phyloP scores from a whole-genome alignment of 2,113 vertebrate genomes.

The Ciconia boyciana region DNA sequence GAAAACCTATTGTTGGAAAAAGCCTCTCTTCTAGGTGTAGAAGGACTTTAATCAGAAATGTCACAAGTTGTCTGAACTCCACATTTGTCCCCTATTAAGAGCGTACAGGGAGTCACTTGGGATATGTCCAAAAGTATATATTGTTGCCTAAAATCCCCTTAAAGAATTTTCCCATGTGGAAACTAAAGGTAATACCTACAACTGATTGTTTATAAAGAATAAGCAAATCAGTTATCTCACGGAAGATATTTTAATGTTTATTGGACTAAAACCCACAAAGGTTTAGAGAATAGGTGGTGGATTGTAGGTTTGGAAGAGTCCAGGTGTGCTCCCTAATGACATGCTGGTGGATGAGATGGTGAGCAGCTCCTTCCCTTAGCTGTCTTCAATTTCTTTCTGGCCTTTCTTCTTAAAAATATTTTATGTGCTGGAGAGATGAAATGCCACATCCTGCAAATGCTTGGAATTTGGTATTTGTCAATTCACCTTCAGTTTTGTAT shows the following conservation, averaged over 20 bases:
- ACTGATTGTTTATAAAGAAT: background rate
- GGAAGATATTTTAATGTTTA: background rate
- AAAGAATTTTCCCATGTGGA: background rate
- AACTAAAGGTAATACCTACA: background rate
- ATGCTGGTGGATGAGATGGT: background rate
- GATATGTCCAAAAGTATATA: background rate
- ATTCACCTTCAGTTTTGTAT: fast-evolving
- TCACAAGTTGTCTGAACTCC: background rate
- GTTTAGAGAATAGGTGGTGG: background rate
- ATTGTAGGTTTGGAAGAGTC: background rate
- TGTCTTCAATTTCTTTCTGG: background rate
- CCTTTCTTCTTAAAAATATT: background rate
- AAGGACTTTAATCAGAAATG: background rate
- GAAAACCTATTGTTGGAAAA: background rate
- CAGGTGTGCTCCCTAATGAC: fast-evolving
- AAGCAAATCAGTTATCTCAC: background rate
- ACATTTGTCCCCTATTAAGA: background rate
- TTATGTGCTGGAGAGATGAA: background rate
- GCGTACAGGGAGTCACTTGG: background rate
- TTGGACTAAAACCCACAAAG: background rate
- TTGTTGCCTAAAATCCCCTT: background rate
- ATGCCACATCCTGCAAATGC: background rate
- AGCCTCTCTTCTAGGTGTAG: background rate
- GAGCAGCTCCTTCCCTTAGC: background rate
- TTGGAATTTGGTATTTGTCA: background rate